These are phyloP conservation scores for Trinorchestia longiramus DNA, from an alignment of 1,140 invertebrate genomes.

Conservation along the genomic window DNA sequence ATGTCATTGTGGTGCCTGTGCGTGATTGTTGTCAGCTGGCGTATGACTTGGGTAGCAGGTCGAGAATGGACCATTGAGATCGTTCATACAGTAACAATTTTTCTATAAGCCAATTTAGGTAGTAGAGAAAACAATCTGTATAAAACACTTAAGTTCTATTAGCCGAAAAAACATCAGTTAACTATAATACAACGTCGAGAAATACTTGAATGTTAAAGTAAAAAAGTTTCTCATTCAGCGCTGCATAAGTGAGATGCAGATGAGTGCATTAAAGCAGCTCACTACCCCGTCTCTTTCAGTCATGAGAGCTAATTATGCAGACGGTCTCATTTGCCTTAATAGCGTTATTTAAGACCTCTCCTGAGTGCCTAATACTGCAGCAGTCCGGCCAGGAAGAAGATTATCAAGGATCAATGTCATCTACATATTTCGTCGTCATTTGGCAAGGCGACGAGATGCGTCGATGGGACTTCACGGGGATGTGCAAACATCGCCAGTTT, in stretches of 20 bases:
- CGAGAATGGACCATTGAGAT: no score
- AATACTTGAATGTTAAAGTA: not conserved
- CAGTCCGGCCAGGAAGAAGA: not conserved
- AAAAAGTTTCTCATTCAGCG: not conserved
- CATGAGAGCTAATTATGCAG: not conserved
- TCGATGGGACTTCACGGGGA: not conserved
- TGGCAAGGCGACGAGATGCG: not conserved
- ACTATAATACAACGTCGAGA: not conserved
- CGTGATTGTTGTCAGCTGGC: no score
- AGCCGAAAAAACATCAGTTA: not conserved
- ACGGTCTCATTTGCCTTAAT: conserved; percentile 3
- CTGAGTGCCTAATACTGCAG: conserved; percentile 19
- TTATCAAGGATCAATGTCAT: not conserved
- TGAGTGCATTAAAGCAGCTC: not conserved
- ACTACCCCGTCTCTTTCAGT: not conserved
- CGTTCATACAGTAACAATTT: no score
- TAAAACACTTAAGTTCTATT: no score
- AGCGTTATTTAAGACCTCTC: conserved; percentile 7
- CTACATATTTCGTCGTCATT: not conserved
- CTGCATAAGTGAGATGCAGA: not conserved
- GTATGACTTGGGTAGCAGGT: no score
- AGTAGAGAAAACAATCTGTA: no score
- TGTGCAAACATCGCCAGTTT: not conserved
- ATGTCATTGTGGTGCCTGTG: no score
- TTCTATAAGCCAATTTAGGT: no score